Percentiles rank a stretch among this genome's conserved stretches.
phyloP scores from a whole-genome alignment of 2,113 vertebrate genomes.

The Edolisoma coerulescens region DNA sequence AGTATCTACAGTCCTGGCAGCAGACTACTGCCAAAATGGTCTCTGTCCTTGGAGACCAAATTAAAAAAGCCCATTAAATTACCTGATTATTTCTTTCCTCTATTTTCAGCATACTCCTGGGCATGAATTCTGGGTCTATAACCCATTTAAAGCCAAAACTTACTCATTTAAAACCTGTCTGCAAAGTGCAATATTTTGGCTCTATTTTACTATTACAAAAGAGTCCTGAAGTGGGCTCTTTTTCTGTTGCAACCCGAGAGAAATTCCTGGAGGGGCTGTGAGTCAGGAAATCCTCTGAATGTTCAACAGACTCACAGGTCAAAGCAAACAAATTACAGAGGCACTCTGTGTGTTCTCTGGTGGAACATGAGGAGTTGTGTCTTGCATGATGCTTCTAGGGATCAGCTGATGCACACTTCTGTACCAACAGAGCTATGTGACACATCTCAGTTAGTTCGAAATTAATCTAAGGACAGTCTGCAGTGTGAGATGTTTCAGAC shows the following conservation, averaged over 20 bases:
- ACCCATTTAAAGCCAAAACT: neutral
- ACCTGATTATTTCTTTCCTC: neutral
- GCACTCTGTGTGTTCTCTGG: neutral
- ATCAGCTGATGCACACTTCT: neutral
- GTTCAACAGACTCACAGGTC: neutral
- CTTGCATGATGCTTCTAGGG: neutral
- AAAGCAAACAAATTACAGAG: conserved; percentile 26
- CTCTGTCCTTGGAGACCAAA: neutral
- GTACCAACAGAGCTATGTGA: neutral
- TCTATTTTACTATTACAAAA: neutral
- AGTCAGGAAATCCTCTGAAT: conserved; percentile 33
- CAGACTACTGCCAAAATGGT: neutral
- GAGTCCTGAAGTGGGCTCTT: neutral
- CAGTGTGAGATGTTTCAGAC: neutral
- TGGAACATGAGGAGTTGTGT: neutral
- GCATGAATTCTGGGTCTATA: neutral
- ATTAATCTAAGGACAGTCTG: neutral
- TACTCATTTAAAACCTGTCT: neutral
- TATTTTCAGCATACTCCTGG: neutral
- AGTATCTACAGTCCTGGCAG: neutral
- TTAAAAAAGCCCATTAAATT: neutral
- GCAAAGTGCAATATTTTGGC: neutral
- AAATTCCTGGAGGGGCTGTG: neutral
- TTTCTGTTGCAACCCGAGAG: neutral
- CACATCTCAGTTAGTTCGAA: neutral